A percentile compares a stretch with the other conserved stretches of the same genome.
These are phyloP conservation scores for Nixonia krombeini DNA, from an alignment of 1,140 invertebrate species.

Conservation along the genomic window DNA sequence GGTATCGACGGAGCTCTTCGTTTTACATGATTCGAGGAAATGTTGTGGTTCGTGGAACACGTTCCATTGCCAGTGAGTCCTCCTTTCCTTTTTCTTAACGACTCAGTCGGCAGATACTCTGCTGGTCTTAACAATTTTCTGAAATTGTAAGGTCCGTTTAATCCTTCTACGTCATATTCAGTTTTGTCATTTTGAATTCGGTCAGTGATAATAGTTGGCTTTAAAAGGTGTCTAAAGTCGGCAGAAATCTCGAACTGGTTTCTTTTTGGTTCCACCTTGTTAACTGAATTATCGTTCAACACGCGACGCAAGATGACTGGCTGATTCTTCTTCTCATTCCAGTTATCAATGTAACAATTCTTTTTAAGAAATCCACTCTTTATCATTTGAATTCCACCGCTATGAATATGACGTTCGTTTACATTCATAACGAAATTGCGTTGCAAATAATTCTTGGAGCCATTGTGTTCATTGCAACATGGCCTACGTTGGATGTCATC, in stretches of 20 bases:
- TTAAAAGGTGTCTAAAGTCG: conserved; percentile 70
- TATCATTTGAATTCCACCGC: conserved; percentile 22
- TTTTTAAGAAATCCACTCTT: conserved; percentile 31
- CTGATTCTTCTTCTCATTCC: conserved; percentile 20
- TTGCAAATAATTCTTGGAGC: conserved; percentile 10
- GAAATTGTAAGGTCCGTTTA: conserved; percentile 80
- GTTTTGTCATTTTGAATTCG: conserved; percentile 44
- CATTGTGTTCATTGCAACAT: conserved; percentile 32
- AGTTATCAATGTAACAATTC: not conserved
- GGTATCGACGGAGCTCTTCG: conserved; percentile 60
- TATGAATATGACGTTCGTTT: conserved; percentile 8
- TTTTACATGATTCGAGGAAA: conserved; percentile 61
- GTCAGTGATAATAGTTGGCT: conserved; percentile 70
- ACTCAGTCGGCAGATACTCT: conserved; percentile 79
- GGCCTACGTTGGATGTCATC: conserved; percentile 19
- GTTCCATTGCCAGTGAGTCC: conserved; percentile 42
- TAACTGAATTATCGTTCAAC: conserved; percentile 15
- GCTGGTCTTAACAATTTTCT: conserved; percentile 78
- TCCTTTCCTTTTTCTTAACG: conserved; percentile 78
- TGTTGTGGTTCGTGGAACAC: conserved; percentile 39
- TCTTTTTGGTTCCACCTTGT: conserved; percentile 41
- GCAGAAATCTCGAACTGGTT: conserved; percentile 64
- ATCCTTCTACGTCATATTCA: conserved; percentile 71
- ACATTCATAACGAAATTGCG: conserved; percentile 2
- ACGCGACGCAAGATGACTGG: conserved; percentile 34